Conservation (phyloP, 2,888 invertebrate genomes). For the Pteria penguin region DNA sequence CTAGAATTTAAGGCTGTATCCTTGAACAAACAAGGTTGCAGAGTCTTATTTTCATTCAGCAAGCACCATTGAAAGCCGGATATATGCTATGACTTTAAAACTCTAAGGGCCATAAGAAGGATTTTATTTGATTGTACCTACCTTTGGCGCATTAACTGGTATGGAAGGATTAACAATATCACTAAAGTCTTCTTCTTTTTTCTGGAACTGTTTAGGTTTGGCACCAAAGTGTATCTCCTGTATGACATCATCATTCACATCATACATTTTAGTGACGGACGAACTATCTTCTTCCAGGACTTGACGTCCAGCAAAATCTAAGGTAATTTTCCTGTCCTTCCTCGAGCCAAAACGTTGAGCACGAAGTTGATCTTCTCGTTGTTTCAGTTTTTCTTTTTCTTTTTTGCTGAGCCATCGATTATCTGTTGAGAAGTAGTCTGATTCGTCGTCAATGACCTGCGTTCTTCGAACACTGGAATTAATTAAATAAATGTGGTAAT, state of each 20-base stretch:
- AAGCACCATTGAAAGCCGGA: no score
- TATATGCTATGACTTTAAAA: no score
- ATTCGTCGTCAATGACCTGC: conserved; percentile 94
- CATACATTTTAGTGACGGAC: conserved; percentile 71
- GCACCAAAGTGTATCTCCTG: conserved; percentile 74
- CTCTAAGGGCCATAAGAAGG: no score
- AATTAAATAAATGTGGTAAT: no score
- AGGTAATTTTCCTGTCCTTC: conserved; percentile 85
- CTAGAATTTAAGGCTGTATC: no score
- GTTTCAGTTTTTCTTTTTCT: conserved; percentile 86
- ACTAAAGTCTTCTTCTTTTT: conserved; percentile 24
- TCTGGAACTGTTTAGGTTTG: conserved; percentile 38
- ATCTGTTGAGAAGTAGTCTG: conserved; percentile 90
- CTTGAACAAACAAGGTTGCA: no score
- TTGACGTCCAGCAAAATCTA: conserved; percentile 86
- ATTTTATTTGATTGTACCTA: no score
- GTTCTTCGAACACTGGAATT: conserved; percentile 85
- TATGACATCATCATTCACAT: conserved; percentile 78
- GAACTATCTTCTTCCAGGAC: conserved; percentile 81
- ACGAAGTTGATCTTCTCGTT: conserved; percentile 85
- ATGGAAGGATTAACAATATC: conserved; percentile 72
- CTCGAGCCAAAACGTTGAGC: conserved; percentile 87
- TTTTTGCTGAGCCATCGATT: conserved; percentile 90
- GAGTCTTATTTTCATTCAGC: no score
- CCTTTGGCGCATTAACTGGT: conserved; percentile 64